Evolutionary conservation across 2,797 vertebrate species (phyloP).

Genomic region (Erithacus rubecula): DNA sequence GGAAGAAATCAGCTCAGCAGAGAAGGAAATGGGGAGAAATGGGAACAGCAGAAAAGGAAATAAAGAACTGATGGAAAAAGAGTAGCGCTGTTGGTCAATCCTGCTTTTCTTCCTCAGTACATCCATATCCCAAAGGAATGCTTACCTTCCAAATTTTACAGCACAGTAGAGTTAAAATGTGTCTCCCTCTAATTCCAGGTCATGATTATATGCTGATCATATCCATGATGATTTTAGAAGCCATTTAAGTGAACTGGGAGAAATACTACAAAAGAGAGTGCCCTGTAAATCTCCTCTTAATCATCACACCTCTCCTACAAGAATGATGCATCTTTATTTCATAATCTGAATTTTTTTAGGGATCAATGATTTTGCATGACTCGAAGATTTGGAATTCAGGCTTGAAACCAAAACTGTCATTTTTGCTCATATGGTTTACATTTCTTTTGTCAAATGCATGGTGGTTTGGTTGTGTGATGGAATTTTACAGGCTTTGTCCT

Average conservation of each 20-base stretch:
- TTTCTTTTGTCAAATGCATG: background rate
- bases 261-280: background rate
- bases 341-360: background rate
- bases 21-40: background rate
- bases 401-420: background rate
- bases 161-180: background rate
- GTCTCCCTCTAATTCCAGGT: background rate
- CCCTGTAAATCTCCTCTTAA: background rate
- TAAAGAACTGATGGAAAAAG: background rate
- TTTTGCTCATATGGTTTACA: background rate
- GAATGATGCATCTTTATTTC: background rate
- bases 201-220: background rate
- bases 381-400: background rate
- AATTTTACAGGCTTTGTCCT: background rate
- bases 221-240: background rate
- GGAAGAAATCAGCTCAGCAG: background rate
- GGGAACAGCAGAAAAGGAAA: slow-evolving; percentile 1
- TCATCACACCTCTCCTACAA: background rate
- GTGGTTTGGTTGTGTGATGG: background rate
- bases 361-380: background rate
- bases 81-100: fast-evolving
- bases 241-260: background rate
- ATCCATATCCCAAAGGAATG: background rate
- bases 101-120: background rate
- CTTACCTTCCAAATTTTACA: background rate